Evolutionary conservation across 2,888 invertebrate genomes (phyloP).

Genomic region (Phlogophora meticulosa): DNA sequence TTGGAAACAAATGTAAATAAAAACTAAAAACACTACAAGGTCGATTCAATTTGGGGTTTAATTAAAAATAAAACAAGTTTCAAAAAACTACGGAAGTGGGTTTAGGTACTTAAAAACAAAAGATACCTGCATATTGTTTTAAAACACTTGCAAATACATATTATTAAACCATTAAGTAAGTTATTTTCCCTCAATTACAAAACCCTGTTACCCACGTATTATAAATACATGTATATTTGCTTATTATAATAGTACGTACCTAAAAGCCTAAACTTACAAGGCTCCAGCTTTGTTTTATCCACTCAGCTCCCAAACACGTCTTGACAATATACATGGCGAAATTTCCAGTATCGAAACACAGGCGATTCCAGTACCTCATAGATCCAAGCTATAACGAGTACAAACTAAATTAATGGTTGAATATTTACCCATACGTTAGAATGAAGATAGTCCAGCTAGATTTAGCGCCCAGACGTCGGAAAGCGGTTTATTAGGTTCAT

Average conservation of each 20-base stretch:
- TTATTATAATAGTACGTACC: background rate
- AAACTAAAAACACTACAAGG: background rate
- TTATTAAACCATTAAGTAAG: too few species aligned
- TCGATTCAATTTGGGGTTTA: background rate
- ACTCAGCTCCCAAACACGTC: background rate
- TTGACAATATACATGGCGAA: background rate
- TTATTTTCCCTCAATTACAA: too few species aligned
- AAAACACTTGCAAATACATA: too few species aligned
- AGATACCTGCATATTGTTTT: too few species aligned
- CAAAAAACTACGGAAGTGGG: background rate
- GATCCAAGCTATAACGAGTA: background rate
- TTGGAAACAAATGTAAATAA: background rate
- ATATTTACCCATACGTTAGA: background rate
- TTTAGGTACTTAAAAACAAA: too few species aligned
- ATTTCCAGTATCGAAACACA: background rate
- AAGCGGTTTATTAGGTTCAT: slow-evolving; percentile 26
- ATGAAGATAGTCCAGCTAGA: slow-evolving; percentile 31
- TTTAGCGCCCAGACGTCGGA: slow-evolving; percentile 33
- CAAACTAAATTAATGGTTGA: slow-evolving; percentile 13
- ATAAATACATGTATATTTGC: too few species aligned
- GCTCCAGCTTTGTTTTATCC: slow-evolving; percentile 4
- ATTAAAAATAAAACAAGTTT: slow-evolving; percentile 2
- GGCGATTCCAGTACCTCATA: background rate
- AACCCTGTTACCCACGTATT: too few species aligned
- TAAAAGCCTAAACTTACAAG: background rate